Conservation (phyloP, 2,888 invertebrate genomes). For the Ariolimax columbianus region DNA sequence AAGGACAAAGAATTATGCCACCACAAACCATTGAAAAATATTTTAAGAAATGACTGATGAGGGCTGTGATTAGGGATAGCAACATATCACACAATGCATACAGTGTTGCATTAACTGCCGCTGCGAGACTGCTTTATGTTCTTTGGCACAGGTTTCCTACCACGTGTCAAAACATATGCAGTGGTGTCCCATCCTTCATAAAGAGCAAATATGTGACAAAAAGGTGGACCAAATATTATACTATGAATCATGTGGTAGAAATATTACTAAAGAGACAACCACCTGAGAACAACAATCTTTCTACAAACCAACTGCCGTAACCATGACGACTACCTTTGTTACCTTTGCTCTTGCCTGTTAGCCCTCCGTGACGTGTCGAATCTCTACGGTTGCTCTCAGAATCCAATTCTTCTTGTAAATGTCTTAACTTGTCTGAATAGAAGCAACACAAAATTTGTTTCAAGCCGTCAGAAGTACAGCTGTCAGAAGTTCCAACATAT, state of each 20-base stretch:
- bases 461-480: background rate
- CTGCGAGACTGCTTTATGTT: too few species aligned
- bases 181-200: too few species aligned
- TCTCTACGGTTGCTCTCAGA: slow-evolving; percentile 54
- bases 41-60: too few species aligned
- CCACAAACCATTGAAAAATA: too few species aligned
- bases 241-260: background rate
- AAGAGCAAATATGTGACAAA: too few species aligned
- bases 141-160: too few species aligned
- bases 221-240: too few species aligned
- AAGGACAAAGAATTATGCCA: too few species aligned
- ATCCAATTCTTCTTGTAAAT: slow-evolving; percentile 68
- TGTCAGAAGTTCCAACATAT: background rate
- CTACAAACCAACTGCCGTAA: background rate
- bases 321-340: slow-evolving; percentile 1
- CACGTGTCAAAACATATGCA: too few species aligned
- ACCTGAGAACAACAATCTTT: background rate
- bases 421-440: slow-evolving; percentile 62
- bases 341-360: slow-evolving; percentile 56
- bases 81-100: too few species aligned
- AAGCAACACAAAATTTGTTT: slow-evolving; percentile 24
- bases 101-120: too few species aligned
- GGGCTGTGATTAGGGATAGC: too few species aligned
- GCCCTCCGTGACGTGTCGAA: slow-evolving; percentile 47
- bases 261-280: background rate